phyloP scores from a whole-genome alignment of 2,113 vertebrate genomes.

The Hyla sarda region DNA sequence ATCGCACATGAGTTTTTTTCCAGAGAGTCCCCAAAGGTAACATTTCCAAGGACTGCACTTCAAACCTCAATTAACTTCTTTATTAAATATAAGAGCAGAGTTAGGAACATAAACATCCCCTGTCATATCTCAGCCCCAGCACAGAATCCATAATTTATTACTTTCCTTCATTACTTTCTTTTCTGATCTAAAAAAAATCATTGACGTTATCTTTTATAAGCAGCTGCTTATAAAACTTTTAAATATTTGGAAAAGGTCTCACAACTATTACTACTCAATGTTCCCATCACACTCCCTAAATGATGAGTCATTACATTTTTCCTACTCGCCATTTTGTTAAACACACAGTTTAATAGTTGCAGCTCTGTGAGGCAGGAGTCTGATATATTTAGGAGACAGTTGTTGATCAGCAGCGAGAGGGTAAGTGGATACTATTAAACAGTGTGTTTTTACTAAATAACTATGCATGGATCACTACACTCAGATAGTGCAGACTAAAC shows the following conservation, averaged over 20 bases:
- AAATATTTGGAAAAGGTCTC: background rate
- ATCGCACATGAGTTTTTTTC: conserved; percentile 17
- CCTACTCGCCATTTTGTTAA: background rate
- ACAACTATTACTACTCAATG: background rate
- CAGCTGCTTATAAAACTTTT: background rate
- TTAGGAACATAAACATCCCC: conserved; percentile 15
- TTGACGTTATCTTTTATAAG: background rate
- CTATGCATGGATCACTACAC: too few species aligned
- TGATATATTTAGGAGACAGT: too few species aligned
- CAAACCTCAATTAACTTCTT: conserved; percentile 50
- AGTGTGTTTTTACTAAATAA: too few species aligned
- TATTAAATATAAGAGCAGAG: conserved; percentile 40
- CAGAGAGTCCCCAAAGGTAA: conserved; percentile 2
- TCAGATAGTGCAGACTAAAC: too few species aligned
- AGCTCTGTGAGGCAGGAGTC: too few species aligned
- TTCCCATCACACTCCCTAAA: background rate
- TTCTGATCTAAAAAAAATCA: background rate
- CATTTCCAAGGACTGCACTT: background rate
- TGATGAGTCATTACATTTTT: background rate
- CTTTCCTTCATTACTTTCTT: conserved; percentile 4
- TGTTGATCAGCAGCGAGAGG: too few species aligned
- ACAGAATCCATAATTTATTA: conserved; percentile 26
- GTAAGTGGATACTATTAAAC: too few species aligned
- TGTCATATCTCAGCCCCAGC: conserved; percentile 16
- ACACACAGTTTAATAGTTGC: too few species aligned